Evolutionary conservation across 2,797 vertebrate species (phyloP).

Genomic region (Muscicapa comitata): DNA sequence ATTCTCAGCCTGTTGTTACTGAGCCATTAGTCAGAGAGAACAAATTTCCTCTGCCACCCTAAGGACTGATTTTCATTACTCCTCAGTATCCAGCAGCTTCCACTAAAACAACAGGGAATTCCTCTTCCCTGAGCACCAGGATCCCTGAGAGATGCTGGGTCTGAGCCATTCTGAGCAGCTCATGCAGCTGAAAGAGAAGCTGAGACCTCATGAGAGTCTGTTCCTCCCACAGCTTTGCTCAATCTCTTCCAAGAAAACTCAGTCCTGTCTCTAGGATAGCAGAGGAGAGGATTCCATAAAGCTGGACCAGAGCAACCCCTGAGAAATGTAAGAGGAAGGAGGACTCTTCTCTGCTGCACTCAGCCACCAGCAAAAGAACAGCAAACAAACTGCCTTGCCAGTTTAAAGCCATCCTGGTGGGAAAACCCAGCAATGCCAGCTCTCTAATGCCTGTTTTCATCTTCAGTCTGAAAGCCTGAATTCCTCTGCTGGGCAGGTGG

Average conservation of each 20-base stretch:
- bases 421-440: neutral
- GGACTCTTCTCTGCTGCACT: neutral
- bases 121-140: neutral
- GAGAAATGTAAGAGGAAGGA: neutral
- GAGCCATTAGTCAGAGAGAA: neutral
- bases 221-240: neutral
- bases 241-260: neutral
- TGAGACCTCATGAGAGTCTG: neutral
- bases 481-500: neutral
- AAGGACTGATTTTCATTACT: neutral
- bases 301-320: neutral
- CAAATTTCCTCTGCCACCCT: neutral
- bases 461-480: neutral
- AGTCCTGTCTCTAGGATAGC: neutral
- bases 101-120: neutral
- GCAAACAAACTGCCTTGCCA: neutral
- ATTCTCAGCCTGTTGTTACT: neutral
- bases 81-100: neutral
- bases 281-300: neutral
- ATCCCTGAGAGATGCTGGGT: neutral
- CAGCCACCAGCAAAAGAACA: neutral
- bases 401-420: neutral
- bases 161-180: neutral
- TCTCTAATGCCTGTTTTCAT: neutral
- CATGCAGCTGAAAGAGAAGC: neutral